Conservation (phyloP, 1,140 invertebrate genomes). For the Leguminivora glycinivorella region DNA sequence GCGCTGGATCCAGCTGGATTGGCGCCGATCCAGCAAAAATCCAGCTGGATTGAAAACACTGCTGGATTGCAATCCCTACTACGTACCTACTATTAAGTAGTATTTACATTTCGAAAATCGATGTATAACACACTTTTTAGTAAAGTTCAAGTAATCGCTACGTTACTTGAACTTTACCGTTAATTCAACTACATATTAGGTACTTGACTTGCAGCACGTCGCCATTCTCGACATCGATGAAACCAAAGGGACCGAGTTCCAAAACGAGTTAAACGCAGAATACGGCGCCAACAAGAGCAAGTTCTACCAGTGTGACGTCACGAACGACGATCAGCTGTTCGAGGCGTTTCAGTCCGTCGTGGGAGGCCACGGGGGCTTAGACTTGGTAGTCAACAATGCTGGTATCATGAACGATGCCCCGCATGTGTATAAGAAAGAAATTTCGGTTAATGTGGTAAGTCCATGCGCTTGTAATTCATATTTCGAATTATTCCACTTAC, state of each 20-base stretch:
- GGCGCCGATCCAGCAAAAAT: too few species aligned
- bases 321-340: conserved; percentile 79
- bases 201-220: neutral
- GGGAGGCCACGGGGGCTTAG: conserved; percentile 75
- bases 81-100: too few species aligned
- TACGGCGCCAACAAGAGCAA: conserved; percentile 37
- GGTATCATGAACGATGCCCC: conserved; percentile 52
- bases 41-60: too few species aligned
- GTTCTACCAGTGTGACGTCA: conserved; percentile 80
- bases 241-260: conserved; percentile 24
- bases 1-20: too few species aligned
- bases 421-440: conserved; percentile 38
- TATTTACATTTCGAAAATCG: too few species aligned
- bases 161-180: too few species aligned
- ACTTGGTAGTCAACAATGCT: conserved; percentile 82
- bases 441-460: conserved; percentile 41
- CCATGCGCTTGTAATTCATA: neutral
- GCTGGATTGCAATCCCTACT: too few species aligned
- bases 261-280: conserved; percentile 34
- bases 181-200: too few species aligned
- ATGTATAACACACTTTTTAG: too few species aligned
- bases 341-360: conserved; percentile 79
- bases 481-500: too few species aligned
- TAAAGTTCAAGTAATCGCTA: too few species aligned
- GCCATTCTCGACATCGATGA: conserved; percentile 20